A percentile compares a stretch with the other conserved stretches of the same genome.
These are phyloP conservation scores for Magallana angulata DNA, from an alignment of 1,140 invertebrate genomes.

Conservation along the genomic window DNA sequence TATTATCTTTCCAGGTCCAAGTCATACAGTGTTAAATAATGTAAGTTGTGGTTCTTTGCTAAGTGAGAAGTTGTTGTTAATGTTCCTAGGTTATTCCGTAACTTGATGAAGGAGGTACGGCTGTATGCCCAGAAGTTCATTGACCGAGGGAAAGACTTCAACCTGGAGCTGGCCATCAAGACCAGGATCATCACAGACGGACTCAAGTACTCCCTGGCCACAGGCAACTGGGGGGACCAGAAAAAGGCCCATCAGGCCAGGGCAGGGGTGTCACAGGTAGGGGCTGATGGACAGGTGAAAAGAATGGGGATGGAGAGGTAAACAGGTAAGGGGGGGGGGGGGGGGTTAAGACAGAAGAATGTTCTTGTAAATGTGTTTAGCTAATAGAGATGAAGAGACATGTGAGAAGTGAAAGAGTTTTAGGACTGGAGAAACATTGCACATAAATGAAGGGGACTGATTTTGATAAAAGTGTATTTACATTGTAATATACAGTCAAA, in stretches of 20 bases:
- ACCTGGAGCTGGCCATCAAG: slow-evolving; percentile 97
- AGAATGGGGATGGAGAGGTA: neutral
- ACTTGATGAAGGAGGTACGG: slow-evolving; percentile 84
- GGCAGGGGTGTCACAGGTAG: slow-evolving; percentile 92
- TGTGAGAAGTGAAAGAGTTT: too few species aligned
- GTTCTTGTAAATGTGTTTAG: too few species aligned
- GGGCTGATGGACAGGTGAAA: slow-evolving; percentile 75
- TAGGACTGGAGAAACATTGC: too few species aligned
- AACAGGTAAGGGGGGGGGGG: neutral
- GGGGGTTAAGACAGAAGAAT: neutral
- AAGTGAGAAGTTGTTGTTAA: too few species aligned
- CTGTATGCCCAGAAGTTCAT: slow-evolving; percentile 99
- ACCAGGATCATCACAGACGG: slow-evolving; percentile 99
- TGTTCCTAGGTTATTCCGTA: slow-evolving; percentile 76
- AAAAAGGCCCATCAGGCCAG: slow-evolving; percentile 99
- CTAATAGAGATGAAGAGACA: too few species aligned
- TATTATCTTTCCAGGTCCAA: too few species aligned
- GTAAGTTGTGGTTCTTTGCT: too few species aligned
- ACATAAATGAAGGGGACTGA: too few species aligned
- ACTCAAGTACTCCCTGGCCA: slow-evolving; percentile 97
- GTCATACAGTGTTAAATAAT: too few species aligned
- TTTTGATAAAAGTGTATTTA: too few species aligned
- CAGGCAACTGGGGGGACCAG: slow-evolving; percentile 99
- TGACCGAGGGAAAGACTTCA: slow-evolving; percentile 98
- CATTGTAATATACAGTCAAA: too few species aligned